These are phyloP conservation scores for Eilema caniola DNA, from an alignment of 2,888 invertebrate species.

Conservation along the genomic window DNA sequence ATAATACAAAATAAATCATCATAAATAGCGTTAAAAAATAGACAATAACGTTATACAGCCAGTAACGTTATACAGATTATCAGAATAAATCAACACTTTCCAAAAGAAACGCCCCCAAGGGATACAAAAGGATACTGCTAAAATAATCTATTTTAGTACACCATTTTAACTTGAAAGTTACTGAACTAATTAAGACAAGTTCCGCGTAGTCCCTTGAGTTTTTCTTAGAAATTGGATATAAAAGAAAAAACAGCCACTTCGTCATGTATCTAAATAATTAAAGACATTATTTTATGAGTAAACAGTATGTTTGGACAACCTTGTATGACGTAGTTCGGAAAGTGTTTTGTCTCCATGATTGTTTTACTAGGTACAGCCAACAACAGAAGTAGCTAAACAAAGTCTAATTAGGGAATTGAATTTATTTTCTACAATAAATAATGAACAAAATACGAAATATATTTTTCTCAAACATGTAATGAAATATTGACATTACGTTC, in stretches of 20 bases:
- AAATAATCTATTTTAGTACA: no score
- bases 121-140: not conserved
- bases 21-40: no score
- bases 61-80: no score
- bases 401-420: no score
- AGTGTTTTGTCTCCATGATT: not conserved
- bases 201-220: not conserved
- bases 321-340: not conserved
- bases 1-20: no score
- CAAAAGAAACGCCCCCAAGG: no score
- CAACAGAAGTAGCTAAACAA: not conserved
- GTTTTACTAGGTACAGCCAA: not conserved
- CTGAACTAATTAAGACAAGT: not conserved
- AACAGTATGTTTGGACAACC: not conserved
- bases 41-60: no score
- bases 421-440: not conserved
- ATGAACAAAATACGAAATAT: not conserved
- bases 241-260: not conserved
- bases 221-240: not conserved
- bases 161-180: not conserved
- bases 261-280: not conserved
- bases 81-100: no score
- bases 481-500: no score
- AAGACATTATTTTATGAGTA: conserved; percentile 2
- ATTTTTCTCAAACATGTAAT: no score